Evolutionary conservation across 35 echinoderm and acorn worm species (phyloP).

Genomic region (Eucidaris tribuloides): DNA sequence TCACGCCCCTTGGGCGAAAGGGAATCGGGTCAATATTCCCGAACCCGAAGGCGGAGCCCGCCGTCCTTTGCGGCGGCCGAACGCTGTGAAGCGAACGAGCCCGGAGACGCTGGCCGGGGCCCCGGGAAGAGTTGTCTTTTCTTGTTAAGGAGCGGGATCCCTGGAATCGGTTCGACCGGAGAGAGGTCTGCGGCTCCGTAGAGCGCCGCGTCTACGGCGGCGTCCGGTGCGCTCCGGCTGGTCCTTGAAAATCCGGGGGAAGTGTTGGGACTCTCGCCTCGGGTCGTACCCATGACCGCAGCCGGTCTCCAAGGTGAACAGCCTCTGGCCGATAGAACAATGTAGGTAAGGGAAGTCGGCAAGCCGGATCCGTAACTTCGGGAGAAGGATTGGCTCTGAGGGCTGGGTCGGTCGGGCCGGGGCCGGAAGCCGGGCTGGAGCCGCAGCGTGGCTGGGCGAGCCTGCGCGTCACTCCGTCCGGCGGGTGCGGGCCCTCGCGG

Average conservation of each 20-base stretch:
- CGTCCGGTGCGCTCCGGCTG: not conserved
- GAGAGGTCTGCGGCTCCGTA: too few species aligned
- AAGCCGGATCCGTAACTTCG: slow-evolving; percentile 40
- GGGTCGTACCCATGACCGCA: not conserved
- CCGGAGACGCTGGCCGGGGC: slow-evolving; percentile 85
- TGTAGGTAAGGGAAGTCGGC: too few species aligned
- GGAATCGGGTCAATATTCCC: slow-evolving; percentile 30
- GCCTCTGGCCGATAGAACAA: slow-evolving; percentile 22
- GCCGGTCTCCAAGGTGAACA: slow-evolving; percentile 34
- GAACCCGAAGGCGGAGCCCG: not conserved
- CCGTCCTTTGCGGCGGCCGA: not conserved
- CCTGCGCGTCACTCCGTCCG: not conserved
- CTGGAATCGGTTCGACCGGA: too few species aligned
- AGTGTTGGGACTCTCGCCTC: not conserved
- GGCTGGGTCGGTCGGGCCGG: slow-evolving; percentile 41
- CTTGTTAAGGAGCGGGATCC: too few species aligned
- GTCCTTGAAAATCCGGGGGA: slow-evolving; percentile 28
- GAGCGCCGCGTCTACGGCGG: not conserved
- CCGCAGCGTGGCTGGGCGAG: slow-evolving; percentile 1
- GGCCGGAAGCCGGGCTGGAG: not conserved
- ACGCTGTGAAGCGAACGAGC: slow-evolving; percentile 52
- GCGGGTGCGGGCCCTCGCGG: slow-evolving; percentile 52
- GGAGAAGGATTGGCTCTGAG: slow-evolving; percentile 59
- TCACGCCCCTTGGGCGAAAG: slow-evolving; percentile 52
- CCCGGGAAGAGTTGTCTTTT: slow-evolving; percentile 84